Conservation (phyloP, 2,888 invertebrate species). For the Aquatica leii region DNA sequence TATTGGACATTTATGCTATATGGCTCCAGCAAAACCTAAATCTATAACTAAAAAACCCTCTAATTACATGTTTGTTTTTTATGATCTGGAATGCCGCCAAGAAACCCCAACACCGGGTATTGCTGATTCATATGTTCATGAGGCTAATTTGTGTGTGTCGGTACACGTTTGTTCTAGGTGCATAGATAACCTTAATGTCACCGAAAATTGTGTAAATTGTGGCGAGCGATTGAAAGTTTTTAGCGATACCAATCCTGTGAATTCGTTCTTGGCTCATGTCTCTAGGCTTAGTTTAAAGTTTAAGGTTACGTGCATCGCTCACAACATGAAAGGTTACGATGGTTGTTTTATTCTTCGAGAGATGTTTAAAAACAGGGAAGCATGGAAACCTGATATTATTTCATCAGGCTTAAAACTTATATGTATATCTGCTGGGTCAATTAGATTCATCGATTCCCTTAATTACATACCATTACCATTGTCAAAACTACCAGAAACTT, state of each 20-base stretch:
- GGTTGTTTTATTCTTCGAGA: background rate
- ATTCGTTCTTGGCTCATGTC: no score
- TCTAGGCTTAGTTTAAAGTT: no score
- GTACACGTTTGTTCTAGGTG: no score
- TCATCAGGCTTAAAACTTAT: constrained; percentile 9
- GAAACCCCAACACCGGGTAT: no score
- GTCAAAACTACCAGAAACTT: constrained; percentile 11
- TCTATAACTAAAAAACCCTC: no score
- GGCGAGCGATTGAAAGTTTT: background rate
- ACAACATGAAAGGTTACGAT: constrained; percentile 15
- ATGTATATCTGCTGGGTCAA: background rate
- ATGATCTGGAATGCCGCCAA: no score
- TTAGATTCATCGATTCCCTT: constrained; percentile 16
- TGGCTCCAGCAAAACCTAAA: no score
- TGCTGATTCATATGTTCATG: no score
- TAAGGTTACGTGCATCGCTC: constrained; percentile 4
- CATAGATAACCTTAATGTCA: background rate
- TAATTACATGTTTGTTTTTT: no score
- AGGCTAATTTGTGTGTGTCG: constrained; percentile 8
- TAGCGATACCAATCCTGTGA: background rate
- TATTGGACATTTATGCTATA: no score
- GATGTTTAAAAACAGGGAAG: background rate
- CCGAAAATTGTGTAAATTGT: background rate
- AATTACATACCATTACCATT: constrained; percentile 9
- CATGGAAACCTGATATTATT: constrained; percentile 9